Evolutionary conservation across 2,888 invertebrate genomes (phyloP), one percentile per base, ranked within the genome.

Genomic region (Apodemia zela): DNA sequence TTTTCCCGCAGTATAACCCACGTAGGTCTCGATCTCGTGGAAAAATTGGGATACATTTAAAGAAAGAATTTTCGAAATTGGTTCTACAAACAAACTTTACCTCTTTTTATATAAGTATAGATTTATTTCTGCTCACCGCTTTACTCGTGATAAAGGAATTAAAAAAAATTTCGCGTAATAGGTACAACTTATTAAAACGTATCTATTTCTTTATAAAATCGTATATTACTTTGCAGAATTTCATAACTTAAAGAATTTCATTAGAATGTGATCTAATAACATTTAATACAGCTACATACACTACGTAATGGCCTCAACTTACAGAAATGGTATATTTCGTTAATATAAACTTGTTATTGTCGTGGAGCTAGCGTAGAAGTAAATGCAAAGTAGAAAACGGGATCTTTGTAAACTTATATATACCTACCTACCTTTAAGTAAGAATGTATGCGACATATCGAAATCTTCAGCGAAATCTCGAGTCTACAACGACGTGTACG

Each of bases 301-400:
- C 45, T 1, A 1, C 15, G n/a, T n/a, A 13, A n/a, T 7, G 45
- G n/a, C 45, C n/a, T 45, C 45, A 45, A n/a, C 45, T 45, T n/a
- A 45, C 45, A 25, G 15, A 54, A 54, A 54, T 3, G 1, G n/a
- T n/a, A 29, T 29, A 15, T 57, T 57, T 25, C 29, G 54, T 57
- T 29, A 57, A 29, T 57, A 57, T 29, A 21, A 25, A 25, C 29
- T 57, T 57, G 51, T 51, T 51, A 21, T 51, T 51, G 54, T 57
- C 54, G 29, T 13, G 54, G 25, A 57, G 54, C n/a, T 57, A 57
- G 54, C 25, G 15, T 57, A n/a, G 15, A 57, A 57, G 54, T 29
- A 25, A 57, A 57, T 57, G 54, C n/a, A 57, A 57, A 29, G 25
- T 29, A n/a, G 54, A 57, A 25, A 57, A 57, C 57, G 57, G 57